Percentiles rank a stretch among this genome's conserved stretches.
These are phyloP conservation scores for Leucania comma DNA, from an alignment of 2,888 invertebrate species.

Conservation along the genomic window DNA sequence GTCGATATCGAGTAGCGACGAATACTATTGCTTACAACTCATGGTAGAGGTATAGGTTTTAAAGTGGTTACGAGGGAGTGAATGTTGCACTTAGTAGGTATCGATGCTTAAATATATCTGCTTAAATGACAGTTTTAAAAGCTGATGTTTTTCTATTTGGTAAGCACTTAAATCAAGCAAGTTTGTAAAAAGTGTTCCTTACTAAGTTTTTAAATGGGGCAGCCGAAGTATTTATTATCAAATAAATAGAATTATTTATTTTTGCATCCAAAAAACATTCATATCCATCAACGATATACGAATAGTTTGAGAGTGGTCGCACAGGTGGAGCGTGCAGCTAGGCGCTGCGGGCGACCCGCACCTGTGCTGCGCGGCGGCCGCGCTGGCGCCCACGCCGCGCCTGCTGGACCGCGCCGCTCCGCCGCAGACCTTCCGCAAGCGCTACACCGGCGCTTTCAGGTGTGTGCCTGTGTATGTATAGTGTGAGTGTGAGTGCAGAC, in stretches of 20 bases:
- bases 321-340: slow-evolving; percentile 52
- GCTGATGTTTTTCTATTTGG: slow-evolving; percentile 14
- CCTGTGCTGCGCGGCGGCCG: slow-evolving; percentile 92
- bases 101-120: slow-evolving; percentile 16
- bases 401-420: slow-evolving; percentile 93
- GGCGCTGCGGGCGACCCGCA: slow-evolving; percentile 56
- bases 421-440: slow-evolving; percentile 92
- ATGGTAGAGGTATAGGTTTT: too few species aligned
- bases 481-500: slow-evolving; percentile 16
- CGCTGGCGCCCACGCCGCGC: slow-evolving; percentile 92
- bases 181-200: too few species aligned
- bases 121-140: too few species aligned
- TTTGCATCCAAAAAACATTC: too few species aligned
- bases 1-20: too few species aligned
- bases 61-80: too few species aligned
- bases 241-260: too few species aligned
- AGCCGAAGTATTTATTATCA: too few species aligned
- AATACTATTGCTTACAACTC: too few species aligned
- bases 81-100: slow-evolving; percentile 9
- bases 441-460: slow-evolving; percentile 93
- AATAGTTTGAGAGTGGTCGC: neutral
- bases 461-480: slow-evolving; percentile 65
- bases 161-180: slow-evolving; percentile 2
- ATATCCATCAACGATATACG: neutral
- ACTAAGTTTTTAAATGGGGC: too few species aligned